Conservation (phyloP, 2,888 invertebrate species). For the Caenorhabditis uteleia region DNA sequence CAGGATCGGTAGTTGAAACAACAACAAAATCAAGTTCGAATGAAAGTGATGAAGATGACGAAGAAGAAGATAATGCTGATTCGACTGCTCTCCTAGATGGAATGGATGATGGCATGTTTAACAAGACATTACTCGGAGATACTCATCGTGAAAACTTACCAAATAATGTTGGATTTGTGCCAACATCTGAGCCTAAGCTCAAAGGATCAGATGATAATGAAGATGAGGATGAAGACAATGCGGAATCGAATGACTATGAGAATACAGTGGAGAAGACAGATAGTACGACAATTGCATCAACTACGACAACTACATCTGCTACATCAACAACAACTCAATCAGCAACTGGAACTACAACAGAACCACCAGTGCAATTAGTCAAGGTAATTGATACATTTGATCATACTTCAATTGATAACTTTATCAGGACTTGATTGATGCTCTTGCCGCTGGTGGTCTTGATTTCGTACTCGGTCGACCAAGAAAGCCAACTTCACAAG, state of each 20-base stretch:
- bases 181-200: conserved; percentile 43
- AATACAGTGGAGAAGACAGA: conserved; percentile 19
- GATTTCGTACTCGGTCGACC: conserved; percentile 46
- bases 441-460: conserved; percentile 52
- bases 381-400: conserved; percentile 11
- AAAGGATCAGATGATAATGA: conserved; percentile 24
- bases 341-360: conserved; percentile 42
- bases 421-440: conserved; percentile 51
- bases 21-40: conserved; percentile 7
- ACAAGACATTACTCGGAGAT: conserved; percentile 26
- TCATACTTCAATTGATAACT: background rate
- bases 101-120: conserved; percentile 19
- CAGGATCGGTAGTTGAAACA: conserved; percentile 8
- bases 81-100: conserved; percentile 20
- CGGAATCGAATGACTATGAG: conserved; percentile 24
- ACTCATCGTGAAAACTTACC: conserved; percentile 40
- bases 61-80: conserved; percentile 19
- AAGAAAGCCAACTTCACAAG: conserved; percentile 32
- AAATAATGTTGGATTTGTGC: conserved; percentile 49
- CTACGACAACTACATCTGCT: conserved; percentile 4
- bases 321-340: conserved; percentile 6
- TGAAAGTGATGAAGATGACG: conserved; percentile 18
- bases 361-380: conserved; percentile 65
- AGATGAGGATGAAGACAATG: conserved; percentile 11
- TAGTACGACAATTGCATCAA: conserved; percentile 6